phyloP scores from a whole-genome alignment of 2,888 invertebrate genomes.

The Drosophila dives region DNA sequence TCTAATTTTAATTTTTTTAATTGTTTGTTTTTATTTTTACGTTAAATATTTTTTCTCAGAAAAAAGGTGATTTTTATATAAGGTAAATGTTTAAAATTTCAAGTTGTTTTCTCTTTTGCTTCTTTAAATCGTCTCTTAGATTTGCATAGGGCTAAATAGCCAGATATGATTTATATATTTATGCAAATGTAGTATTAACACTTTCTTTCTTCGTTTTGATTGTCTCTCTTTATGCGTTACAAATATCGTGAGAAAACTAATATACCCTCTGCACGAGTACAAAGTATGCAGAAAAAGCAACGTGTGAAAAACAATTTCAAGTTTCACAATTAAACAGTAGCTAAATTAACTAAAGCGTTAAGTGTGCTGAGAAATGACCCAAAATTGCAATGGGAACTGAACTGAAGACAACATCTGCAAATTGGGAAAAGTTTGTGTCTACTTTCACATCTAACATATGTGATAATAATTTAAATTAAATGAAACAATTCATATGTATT shows the following conservation, averaged over 20 bases:
- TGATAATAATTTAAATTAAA: no score
- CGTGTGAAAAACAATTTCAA: conserved; percentile 49
- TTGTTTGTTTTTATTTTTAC: neutral
- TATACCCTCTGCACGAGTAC: neutral
- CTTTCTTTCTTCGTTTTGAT: neutral
- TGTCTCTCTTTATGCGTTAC: neutral
- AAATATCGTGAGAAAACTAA: neutral
- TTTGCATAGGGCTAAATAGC: no score
- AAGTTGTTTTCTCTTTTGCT: neutral
- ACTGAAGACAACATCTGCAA: neutral
- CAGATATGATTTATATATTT: neutral
- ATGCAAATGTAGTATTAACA: neutral
- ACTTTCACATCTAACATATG: neutral
- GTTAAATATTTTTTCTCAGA: neutral
- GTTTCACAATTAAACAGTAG: conserved; percentile 67
- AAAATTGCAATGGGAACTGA: conserved; percentile 15
- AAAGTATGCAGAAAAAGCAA: conserved; percentile 1
- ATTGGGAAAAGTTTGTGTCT: neutral
- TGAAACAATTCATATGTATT: neutral
- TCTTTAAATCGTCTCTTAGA: neutral
- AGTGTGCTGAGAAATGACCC: conserved; percentile 42
- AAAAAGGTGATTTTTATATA: neutral
- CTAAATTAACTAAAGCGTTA: conserved; percentile 47
- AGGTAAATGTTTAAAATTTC: neutral
- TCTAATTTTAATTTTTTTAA: neutral